These are phyloP conservation scores for Mesoclemmys tuberculata DNA, from an alignment of 2,113 vertebrate species.

Conservation along the genomic window DNA sequence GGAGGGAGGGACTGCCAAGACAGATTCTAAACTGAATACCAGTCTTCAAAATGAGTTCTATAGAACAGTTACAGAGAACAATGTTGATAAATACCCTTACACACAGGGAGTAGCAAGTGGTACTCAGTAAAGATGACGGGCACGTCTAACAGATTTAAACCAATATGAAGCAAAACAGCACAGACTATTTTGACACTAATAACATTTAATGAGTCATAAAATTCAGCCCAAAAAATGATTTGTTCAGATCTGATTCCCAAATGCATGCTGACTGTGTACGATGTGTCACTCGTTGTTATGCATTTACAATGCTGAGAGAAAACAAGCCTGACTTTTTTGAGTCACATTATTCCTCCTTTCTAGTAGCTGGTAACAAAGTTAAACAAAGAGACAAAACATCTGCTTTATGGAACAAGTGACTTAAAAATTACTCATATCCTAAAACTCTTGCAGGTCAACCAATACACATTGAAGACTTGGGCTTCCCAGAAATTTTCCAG, in stretches of 20 bases:
- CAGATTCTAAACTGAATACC: too few relatives aligned
- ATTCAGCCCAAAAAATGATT: background rate
- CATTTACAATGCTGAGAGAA: background rate
- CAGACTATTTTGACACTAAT: background rate
- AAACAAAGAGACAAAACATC: too few relatives aligned
- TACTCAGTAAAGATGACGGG: background rate
- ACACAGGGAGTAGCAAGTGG: background rate
- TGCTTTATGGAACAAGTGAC: background rate
- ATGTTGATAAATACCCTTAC: background rate
- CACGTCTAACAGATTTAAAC: background rate
- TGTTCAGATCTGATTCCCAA: background rate
- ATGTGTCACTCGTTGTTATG: background rate
- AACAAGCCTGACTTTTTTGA: background rate
- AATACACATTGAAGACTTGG: background rate
- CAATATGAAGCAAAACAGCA: background rate
- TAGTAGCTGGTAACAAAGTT: background rate
- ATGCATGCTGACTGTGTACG: background rate
- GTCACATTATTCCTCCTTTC: background rate
- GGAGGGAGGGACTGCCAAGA: background rate
- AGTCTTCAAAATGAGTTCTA: background rate
- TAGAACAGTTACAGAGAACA: background rate
- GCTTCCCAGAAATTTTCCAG: background rate
- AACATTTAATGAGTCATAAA: slow-evolving; percentile 16
- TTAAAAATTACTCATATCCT: background rate
- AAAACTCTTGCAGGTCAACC: background rate